phyloP scores from a whole-genome alignment of 2,797 vertebrate genomes.

The Dallia pectoralis region DNA sequence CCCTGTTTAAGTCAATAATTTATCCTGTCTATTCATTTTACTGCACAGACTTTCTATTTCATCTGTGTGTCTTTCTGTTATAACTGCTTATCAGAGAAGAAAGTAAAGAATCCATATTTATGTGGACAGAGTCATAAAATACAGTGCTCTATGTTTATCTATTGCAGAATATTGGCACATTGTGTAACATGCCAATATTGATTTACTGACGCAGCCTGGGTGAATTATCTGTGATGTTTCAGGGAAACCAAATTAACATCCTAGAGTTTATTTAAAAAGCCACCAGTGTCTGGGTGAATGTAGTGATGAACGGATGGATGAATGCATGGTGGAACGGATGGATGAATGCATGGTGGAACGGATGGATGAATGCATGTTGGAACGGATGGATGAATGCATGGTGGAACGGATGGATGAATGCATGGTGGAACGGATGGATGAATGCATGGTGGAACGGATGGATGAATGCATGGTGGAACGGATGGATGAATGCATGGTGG shows the following conservation, averaged over 20 bases:
- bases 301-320: too few relatives aligned
- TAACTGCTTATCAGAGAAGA: background rate
- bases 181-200: slow-evolving; percentile 1
- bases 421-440: background rate
- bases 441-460: background rate
- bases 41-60: too few relatives aligned
- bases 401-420: background rate
- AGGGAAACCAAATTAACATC: background rate
- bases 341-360: too few relatives aligned
- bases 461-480: background rate
- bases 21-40: too few relatives aligned
- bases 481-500: background rate
- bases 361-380: background rate
- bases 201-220: background rate
- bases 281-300: background rate
- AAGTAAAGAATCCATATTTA: background rate
- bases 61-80: background rate
- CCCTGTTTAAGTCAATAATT: too few relatives aligned
- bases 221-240: background rate
- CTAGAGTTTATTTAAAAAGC: background rate
- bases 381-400: background rate
- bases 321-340: too few relatives aligned
- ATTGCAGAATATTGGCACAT: background rate
- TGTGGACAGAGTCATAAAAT: background rate
- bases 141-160: background rate